Percentiles rank a stretch among this genome's conserved stretches.
These are phyloP conservation scores for Tipula helvola DNA, from an alignment of 2,888 invertebrate species.

Conservation along the genomic window DNA sequence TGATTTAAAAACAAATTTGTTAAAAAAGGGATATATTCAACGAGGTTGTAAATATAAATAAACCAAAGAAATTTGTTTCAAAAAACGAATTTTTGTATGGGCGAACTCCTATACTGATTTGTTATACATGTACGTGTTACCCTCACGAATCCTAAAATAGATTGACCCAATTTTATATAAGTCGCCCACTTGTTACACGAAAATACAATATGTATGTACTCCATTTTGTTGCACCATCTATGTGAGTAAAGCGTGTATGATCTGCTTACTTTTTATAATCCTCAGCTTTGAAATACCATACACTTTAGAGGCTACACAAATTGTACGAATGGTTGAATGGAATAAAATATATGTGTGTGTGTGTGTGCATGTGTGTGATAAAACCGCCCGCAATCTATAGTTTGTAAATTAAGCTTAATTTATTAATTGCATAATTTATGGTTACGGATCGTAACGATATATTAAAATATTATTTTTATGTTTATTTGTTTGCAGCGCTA, in stretches of 20 bases:
- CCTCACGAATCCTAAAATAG: background rate
- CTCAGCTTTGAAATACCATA: background rate
- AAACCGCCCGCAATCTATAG: background rate
- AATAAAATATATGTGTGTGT: background rate
- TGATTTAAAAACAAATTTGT: too few species aligned
- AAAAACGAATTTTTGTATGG: background rate
- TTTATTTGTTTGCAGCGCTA: conserved; percentile 6
- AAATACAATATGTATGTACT: too few species aligned
- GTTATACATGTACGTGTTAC: background rate
- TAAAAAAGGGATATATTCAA: too few species aligned
- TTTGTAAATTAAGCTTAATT: background rate
- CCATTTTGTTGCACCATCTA: background rate
- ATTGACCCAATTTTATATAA: background rate
- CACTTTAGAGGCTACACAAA: background rate
- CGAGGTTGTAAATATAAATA: too few species aligned
- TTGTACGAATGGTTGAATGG: background rate
- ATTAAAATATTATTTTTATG: background rate
- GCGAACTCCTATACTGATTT: background rate
- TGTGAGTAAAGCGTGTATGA: background rate
- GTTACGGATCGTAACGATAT: background rate
- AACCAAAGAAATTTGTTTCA: too few species aligned
- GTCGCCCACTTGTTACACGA: too few species aligned
- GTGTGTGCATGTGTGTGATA: background rate
- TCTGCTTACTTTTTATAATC: background rate
- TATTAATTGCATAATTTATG: background rate